phyloP scores from a whole-genome alignment of 2,113 vertebrate species.

The Marmota flaviventris region DNA sequence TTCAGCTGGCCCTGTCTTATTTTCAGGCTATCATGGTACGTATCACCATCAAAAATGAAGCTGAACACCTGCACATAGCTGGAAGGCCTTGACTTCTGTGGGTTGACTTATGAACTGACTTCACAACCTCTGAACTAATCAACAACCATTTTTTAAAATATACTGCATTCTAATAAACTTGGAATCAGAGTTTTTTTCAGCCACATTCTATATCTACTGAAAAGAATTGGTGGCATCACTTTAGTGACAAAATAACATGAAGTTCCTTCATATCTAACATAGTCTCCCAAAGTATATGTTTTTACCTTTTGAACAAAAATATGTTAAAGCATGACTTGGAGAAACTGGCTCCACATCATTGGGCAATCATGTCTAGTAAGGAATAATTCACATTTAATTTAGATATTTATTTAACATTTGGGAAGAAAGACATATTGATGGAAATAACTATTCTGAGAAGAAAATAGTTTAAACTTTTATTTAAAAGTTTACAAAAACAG shows the following conservation, averaged over 20 bases:
- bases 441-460: background rate
- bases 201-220: background rate
- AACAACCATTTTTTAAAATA: background rate
- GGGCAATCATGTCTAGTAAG: background rate
- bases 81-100: background rate
- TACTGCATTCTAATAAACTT: background rate
- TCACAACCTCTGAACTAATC: background rate
- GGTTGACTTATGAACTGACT: background rate
- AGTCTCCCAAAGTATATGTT: background rate
- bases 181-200: background rate
- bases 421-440: background rate
- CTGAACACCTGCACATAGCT: background rate
- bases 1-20: background rate
- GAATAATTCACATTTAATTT: background rate
- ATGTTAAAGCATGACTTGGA: background rate
- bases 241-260: background rate
- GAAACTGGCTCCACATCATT: background rate
- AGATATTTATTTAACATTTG: background rate
- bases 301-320: background rate
- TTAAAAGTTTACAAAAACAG: background rate
- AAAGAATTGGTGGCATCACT: background rate
- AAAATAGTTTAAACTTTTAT: background rate
- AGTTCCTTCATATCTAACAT: background rate
- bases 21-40: background rate
- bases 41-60: background rate